Percentiles rank a stretch among this genome's conserved stretches.
Evolutionary conservation across 1,140 invertebrate species (phyloP).

Genomic region (Drosophila insularis): DNA sequence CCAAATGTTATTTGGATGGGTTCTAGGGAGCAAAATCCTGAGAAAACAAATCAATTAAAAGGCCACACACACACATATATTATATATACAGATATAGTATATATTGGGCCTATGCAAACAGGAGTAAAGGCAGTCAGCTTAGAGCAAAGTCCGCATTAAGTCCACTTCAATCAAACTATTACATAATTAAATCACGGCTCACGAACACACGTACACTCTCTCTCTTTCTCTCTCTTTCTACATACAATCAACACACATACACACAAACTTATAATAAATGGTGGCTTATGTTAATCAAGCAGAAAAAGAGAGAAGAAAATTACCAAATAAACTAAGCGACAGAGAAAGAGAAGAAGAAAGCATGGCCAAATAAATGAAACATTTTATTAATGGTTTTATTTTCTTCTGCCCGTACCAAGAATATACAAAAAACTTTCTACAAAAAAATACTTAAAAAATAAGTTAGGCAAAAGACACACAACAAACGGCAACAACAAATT

Average conservation of each 20-base stretch:
- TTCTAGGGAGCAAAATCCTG: slow-evolving; percentile 4
- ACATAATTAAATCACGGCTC: slow-evolving; percentile 76
- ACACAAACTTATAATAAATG: slow-evolving; percentile 71
- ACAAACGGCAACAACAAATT: slow-evolving; percentile 12
- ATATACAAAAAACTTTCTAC: slow-evolving; percentile 36
- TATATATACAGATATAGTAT: slow-evolving; percentile 6
- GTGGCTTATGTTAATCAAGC: slow-evolving; percentile 81
- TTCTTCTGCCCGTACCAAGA: slow-evolving; percentile 23
- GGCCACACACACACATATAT: slow-evolving; percentile 29
- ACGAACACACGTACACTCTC: slow-evolving; percentile 32
- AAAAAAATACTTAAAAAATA: slow-evolving; percentile 50
- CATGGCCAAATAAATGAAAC: slow-evolving; percentile 79
- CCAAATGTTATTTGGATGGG: slow-evolving; percentile 23
- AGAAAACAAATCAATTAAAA: slow-evolving; percentile 79
- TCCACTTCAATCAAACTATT: slow-evolving; percentile 79
- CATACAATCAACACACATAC: no score
- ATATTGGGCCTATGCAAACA: not conserved
- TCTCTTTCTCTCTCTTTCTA: not conserved
- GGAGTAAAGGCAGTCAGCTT: slow-evolving; percentile 40
- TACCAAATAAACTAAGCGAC: not conserved
- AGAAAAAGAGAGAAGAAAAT: slow-evolving; percentile 47
- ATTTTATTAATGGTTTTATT: slow-evolving; percentile 78
- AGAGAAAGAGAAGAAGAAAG: slow-evolving; percentile 41
- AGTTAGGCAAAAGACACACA: slow-evolving; percentile 31
- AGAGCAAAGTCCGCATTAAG: slow-evolving; percentile 56